Evolutionary conservation across 2,113 vertebrate genomes (phyloP), one percentile per base, ranked within the genome.

Genomic region (Tachycineta bicolor): DNA sequence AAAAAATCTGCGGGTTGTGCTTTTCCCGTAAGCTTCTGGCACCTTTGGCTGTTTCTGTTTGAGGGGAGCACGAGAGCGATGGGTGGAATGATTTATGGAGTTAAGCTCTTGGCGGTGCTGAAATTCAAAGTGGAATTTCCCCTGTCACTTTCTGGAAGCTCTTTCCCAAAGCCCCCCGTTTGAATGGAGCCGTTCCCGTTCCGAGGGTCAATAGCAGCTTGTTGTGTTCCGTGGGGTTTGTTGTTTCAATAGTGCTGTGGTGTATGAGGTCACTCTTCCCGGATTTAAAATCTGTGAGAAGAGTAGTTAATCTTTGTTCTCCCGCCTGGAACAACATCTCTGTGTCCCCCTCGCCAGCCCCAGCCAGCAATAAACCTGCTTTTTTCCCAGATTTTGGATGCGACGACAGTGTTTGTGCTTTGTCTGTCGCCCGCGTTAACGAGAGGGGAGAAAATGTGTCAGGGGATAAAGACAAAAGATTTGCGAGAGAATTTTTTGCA

Each of bases 191-290:
- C 24, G 15, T 84, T 65, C 62, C 89, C 46, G 0, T 29, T 37
- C 44, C 15, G 2, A 41, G 60, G n/a, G 56, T 94, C 94, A 90
- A 82, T 65, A 82, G 93, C 81, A 31, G 89, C 92, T 83, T 63
- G 73, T 86, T 97, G 75, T 33, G 0, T 70, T 96, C 58, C 55
- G 44, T 63, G 13, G 74, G 62, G n/a, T 58, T 29, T 52, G 67
- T 93, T 94, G 93, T 90, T 63, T 47, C 31, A 26, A 14, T 31
- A 26, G 71, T 7, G 58, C 84, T 37, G 22, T 34, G 91, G 21
- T 84, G 96, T 12, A 74, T 68, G 79, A 89, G 93, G 75, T 74
- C 92, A 71, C 70, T 59, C 96, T 93, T 62, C 83, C 87, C 31
- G 53, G 69, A 59, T 83, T 94, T 56, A 46, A 90, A 91, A 67